Conservation (phyloP, 2,797 vertebrate genomes). For the Orientallactaga sibirica region DNA sequence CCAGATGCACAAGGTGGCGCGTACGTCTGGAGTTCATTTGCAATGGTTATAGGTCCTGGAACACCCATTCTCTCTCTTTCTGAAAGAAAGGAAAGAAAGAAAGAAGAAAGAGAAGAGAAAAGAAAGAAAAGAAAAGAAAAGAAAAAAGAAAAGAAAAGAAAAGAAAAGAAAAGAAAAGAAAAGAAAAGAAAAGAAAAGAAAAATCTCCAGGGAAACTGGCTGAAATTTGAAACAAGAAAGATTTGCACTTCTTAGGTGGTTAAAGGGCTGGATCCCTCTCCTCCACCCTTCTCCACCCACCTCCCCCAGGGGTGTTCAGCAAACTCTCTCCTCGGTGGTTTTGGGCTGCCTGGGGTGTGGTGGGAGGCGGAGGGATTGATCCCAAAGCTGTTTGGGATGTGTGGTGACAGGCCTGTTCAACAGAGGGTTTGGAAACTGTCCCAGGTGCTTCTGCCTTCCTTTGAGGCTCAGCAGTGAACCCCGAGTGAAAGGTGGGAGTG, state of each 20-base stretch:
- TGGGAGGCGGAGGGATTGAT: not conserved
- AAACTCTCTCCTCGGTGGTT: not conserved
- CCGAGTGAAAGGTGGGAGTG: too few species aligned
- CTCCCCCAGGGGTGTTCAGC: not conserved
- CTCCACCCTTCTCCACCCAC: too few species aligned
- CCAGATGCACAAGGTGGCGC: too few species aligned
- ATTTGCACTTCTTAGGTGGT: not conserved
- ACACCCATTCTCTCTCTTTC: too few species aligned
- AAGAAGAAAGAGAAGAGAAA: too few species aligned
- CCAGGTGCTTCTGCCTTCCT: not conserved
- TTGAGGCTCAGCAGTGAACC: not conserved
- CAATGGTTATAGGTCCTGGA: too few species aligned
- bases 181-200: too few species aligned
- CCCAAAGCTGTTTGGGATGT: not conserved
- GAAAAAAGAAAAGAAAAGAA: too few species aligned
- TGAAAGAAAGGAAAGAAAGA: too few species aligned
- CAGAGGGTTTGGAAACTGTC: not conserved
- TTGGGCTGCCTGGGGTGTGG: not conserved
- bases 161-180: too few species aligned
- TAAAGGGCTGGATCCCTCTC: not conserved
- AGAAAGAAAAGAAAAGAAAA: too few species aligned
- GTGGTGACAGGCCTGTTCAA: not conserved
- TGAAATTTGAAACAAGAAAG: conserved; percentile 11
- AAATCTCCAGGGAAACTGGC: not conserved
- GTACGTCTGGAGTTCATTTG: too few species aligned